A percentile compares a stretch with the other conserved stretches of the same genome.
Conservation (phyloP, 1,140 invertebrate species). For the Calephelis virginiensis region DNA sequence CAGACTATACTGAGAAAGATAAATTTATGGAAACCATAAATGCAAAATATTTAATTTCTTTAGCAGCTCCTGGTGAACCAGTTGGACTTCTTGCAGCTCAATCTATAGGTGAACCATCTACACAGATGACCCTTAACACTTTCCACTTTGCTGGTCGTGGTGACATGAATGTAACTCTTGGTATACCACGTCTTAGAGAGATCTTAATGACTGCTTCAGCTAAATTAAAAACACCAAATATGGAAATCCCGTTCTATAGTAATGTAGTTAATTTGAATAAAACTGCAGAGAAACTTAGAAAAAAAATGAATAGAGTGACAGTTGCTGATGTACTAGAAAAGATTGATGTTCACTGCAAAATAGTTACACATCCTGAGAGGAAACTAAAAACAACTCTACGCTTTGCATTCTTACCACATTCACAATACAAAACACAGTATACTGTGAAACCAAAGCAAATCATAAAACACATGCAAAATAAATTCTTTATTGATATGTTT, state of each 20-base stretch:
- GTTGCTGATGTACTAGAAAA: conserved; percentile 88
- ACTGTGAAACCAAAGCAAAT: conserved; percentile 84
- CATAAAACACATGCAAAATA: conserved; percentile 83
- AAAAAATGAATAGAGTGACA: conserved; percentile 87
- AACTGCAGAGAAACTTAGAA: conserved; percentile 83
- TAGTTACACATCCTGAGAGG: conserved; percentile 79
- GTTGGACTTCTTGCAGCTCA: conserved; percentile 97
- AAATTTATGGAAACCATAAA: conserved; percentile 86
- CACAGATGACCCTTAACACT: conserved; percentile 99
- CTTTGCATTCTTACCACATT: conserved; percentile 86
- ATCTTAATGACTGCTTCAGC: conserved; percentile 97
- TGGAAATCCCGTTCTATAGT: conserved; percentile 92
- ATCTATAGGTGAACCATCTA: conserved; percentile 98
- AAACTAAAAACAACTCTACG: conserved; percentile 80
- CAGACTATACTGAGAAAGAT: conserved; percentile 67
- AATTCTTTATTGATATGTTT: conserved; percentile 83
- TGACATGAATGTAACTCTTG: conserved; percentile 99
- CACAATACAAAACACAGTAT: conserved; percentile 86
- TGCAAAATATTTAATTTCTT: conserved; percentile 86
- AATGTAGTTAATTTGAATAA: conserved; percentile 78
- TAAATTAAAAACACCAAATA: conserved; percentile 96
- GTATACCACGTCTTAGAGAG: conserved; percentile 97
- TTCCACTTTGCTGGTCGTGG: conserved; percentile 99
- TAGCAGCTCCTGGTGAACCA: conserved; percentile 94
- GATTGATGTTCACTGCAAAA: conserved; percentile 82